phyloP scores from a whole-genome alignment of 2,888 invertebrate species.

The Acrobasis consociella region DNA sequence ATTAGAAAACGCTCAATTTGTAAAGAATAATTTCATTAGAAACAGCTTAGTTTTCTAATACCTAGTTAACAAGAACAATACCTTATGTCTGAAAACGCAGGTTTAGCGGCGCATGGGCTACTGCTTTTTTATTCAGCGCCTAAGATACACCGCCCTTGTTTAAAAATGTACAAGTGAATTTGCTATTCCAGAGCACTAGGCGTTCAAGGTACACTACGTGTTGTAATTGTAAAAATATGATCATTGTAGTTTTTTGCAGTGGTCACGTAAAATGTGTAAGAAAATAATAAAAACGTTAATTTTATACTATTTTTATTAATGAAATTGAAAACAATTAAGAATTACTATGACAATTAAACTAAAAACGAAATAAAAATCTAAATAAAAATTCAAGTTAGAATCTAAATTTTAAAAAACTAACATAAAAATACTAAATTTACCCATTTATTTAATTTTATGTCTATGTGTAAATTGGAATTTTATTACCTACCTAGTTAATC shows the following conservation, averaged over 20 bases:
- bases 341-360: too few species aligned
- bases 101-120: conserved; percentile 3
- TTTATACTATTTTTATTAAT: too few species aligned
- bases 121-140: conserved; percentile 20
- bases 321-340: too few species aligned
- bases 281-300: background rate
- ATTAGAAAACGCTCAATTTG: background rate
- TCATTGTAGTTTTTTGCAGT: background rate
- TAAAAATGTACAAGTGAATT: conserved; percentile 17
- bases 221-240: background rate
- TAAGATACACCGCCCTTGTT: conserved; percentile 3
- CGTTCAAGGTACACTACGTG: conserved; percentile 6
- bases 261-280: background rate
- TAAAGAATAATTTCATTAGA: too few species aligned
- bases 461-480: too few species aligned
- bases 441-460: too few species aligned
- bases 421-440: too few species aligned
- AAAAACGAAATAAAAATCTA: too few species aligned
- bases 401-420: too few species aligned
- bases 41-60: background rate
- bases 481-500: too few species aligned
- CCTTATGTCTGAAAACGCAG: conserved; percentile 4
- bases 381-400: too few species aligned
- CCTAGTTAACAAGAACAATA: background rate
- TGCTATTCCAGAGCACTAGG: conserved; percentile 20